phyloP scores from a whole-genome alignment of 1,140 invertebrate genomes.

The Drosophila ironensis region DNA sequence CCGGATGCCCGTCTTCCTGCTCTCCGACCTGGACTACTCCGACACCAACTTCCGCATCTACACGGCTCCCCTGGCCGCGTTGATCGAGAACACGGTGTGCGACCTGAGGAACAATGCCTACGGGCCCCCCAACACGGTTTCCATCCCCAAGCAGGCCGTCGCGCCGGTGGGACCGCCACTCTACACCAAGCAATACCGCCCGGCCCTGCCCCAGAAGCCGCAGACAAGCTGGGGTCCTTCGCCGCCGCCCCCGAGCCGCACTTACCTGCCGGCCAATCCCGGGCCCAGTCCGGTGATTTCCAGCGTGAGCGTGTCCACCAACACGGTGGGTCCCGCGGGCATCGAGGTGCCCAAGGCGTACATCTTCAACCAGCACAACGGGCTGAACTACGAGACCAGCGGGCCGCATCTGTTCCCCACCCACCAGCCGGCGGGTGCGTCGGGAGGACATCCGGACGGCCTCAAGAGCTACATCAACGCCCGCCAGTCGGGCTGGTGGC shows the following conservation, averaged over 20 bases:
- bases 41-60: conserved; percentile 91
- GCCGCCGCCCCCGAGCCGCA: conserved; percentile 21
- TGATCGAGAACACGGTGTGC: conserved; percentile 88
- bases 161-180: conserved; percentile 14
- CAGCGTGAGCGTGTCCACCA: conserved; percentile 41
- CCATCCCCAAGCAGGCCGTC: conserved; percentile 40
- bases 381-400: conserved; percentile 75
- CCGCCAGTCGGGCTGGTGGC: conserved; percentile 72
- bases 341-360: conserved; percentile 72
- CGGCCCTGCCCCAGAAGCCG: conserved; percentile 42
- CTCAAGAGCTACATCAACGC: conserved; percentile 71
- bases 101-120: conserved; percentile 82
- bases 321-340: conserved; percentile 20
- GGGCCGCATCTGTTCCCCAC: conserved; percentile 71
- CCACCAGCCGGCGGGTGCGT: conserved; percentile 33
- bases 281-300: conserved; percentile 43
- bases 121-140: conserved; percentile 60
- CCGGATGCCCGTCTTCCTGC: conserved; percentile 89
- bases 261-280: conserved; percentile 50
- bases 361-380: conserved; percentile 80
- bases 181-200: conserved; percentile 58
- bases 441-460: conserved; percentile 33
- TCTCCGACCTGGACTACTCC: conserved; percentile 87
- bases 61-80: conserved; percentile 85
- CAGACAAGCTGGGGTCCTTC: conserved; percentile 48